phyloP scores from a whole-genome alignment of 2,797 vertebrate species.

The Lindbergichthys nudifrons region DNA sequence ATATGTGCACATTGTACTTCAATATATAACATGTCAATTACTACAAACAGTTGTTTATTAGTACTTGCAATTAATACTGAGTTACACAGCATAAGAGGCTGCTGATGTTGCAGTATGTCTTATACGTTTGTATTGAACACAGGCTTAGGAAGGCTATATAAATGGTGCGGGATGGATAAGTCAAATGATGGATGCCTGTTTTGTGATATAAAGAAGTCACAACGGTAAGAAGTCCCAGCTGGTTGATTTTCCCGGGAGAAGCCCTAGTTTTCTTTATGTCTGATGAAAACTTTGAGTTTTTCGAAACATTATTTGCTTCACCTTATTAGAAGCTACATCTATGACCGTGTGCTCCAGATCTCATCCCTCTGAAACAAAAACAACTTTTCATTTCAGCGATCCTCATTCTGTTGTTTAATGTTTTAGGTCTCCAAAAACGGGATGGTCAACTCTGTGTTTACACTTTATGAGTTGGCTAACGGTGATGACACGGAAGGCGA shows the following conservation, averaged over 20 bases:
- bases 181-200: not conserved
- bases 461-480: constrained; percentile 92
- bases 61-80: too few species aligned
- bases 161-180: not conserved
- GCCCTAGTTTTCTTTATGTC: not conserved
- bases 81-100: too few species aligned
- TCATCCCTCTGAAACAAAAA: not conserved
- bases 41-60: too few species aligned
- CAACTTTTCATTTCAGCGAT: not conserved
- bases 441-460: constrained; percentile 95
- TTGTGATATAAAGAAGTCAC: not conserved
- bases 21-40: too few species aligned
- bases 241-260: not conserved
- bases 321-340: not conserved
- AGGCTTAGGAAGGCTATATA: not conserved
- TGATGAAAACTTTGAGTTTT: not conserved
- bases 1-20: too few species aligned
- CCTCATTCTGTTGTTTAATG: not conserved
- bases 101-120: too few species aligned
- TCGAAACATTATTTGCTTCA: not conserved
- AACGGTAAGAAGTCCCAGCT: not conserved
- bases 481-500: constrained; percentile 94
- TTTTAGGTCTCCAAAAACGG: constrained; percentile 92
- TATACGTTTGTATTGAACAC: too few species aligned
- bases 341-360: not conserved